phyloP scores from a whole-genome alignment of 2,113 vertebrate species.

The Strigops habroptila region DNA sequence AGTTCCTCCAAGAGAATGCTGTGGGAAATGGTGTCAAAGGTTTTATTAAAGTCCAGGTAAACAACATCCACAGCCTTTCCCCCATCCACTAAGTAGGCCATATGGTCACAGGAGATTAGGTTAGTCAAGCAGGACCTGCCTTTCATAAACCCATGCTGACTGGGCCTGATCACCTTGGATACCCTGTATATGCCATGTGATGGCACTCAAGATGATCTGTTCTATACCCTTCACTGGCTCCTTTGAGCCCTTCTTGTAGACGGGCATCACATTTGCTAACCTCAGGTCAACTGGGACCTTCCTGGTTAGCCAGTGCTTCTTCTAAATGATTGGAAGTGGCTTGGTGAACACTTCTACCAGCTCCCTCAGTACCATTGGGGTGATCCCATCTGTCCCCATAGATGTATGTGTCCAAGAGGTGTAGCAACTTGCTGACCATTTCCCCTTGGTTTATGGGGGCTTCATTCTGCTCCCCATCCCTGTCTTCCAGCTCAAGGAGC shows the following conservation, averaged over 20 bases:
- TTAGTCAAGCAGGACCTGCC: neutral
- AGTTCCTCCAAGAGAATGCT: neutral
- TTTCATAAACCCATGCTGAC: neutral
- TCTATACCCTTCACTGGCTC: neutral
- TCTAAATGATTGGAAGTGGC: neutral
- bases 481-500: neutral
- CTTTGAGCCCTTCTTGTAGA: neutral
- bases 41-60: neutral
- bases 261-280: neutral
- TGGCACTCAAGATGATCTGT: neutral
- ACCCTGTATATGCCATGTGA: neutral
- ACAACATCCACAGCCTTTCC: neutral
- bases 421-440: neutral
- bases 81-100: neutral
- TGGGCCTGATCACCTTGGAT: neutral
- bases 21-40: neutral
- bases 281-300: neutral
- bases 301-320: neutral
- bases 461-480: neutral
- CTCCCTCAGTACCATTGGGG: neutral
- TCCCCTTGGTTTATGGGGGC: neutral
- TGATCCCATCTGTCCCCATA: neutral
- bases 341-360: neutral
- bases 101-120: neutral
- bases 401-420: neutral